Evolutionary conservation across 2,797 vertebrate genomes (phyloP).

Genomic region (Dermochelys coriacea): DNA sequence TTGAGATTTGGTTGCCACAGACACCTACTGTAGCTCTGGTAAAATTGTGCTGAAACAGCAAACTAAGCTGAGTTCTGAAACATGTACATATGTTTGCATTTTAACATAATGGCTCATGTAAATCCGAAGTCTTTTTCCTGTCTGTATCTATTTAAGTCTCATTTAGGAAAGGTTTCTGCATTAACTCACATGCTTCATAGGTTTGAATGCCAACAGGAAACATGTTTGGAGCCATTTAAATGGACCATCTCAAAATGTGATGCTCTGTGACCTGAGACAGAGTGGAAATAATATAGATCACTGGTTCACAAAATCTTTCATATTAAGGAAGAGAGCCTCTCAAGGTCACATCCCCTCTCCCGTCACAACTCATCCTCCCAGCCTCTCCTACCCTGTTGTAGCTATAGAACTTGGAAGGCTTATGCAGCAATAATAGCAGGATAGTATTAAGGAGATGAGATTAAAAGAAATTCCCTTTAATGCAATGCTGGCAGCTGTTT

Average conservation of each 20-base stretch:
- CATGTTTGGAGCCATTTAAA: constrained; percentile 37
- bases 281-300: constrained; percentile 25
- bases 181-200: constrained; percentile 9
- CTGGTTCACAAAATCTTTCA: constrained; percentile 25
- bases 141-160: constrained; percentile 62
- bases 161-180: constrained; percentile 65
- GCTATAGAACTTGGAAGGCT: background rate
- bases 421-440: background rate
- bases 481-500: constrained; percentile 29
- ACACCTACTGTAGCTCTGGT: constrained; percentile 45
- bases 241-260: constrained; percentile 40
- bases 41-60: constrained; percentile 64
- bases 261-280: constrained; percentile 48
- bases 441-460: background rate
- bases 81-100: constrained; percentile 62
- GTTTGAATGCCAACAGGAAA: constrained; percentile 40
- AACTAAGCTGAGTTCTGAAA: constrained; percentile 29
- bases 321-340: background rate
- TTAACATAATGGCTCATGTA: constrained; percentile 59
- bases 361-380: background rate
- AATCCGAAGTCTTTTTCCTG: constrained; percentile 59
- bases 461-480: constrained; percentile 2
- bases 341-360: constrained; percentile 2
- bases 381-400: background rate
- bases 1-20: constrained; percentile 24